phyloP scores from a whole-genome alignment of 2,797 vertebrate species.

The Rhinella marina region DNA sequence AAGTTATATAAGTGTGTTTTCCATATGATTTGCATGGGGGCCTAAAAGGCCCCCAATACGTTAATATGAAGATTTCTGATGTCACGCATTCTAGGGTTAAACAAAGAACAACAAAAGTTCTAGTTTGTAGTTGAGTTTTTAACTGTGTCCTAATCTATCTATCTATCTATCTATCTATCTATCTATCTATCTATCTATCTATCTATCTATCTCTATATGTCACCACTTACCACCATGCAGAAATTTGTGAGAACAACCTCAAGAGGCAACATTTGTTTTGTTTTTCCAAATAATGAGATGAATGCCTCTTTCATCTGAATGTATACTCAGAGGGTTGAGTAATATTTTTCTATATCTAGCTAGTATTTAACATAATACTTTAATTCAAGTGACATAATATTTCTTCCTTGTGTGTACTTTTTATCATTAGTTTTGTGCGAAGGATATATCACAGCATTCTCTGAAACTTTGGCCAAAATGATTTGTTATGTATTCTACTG shows the following conservation, averaged over 20 bases:
- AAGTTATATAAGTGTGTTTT: too few species aligned
- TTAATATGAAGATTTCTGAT: too few species aligned
- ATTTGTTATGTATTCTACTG: conserved; percentile 66
- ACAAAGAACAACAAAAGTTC: too few species aligned
- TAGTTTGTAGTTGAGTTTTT: too few species aligned
- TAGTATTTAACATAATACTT: not conserved
- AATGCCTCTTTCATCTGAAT: conserved; percentile 26
- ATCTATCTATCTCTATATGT: not conserved
- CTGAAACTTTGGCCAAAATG: conserved; percentile 54
- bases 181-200: conserved; percentile 16
- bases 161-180: too few species aligned
- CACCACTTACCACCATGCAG: not conserved
- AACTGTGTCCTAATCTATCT: too few species aligned
- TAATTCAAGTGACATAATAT: too few species aligned
- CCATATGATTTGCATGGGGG: too few species aligned
- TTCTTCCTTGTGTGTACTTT: not conserved
- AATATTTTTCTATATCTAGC: conserved; percentile 10
- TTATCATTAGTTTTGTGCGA: not conserved
- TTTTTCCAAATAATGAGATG: conserved; percentile 38
- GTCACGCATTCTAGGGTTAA: too few species aligned
- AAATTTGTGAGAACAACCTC: not conserved
- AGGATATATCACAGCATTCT: conserved; percentile 59
- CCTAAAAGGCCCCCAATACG: too few species aligned
- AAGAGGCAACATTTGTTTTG: conserved; percentile 2
- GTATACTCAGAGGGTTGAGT: not conserved